These are phyloP conservation scores for Tupaia chinensis DNA, from an alignment of 2,113 vertebrate species.

Conservation along the genomic window DNA sequence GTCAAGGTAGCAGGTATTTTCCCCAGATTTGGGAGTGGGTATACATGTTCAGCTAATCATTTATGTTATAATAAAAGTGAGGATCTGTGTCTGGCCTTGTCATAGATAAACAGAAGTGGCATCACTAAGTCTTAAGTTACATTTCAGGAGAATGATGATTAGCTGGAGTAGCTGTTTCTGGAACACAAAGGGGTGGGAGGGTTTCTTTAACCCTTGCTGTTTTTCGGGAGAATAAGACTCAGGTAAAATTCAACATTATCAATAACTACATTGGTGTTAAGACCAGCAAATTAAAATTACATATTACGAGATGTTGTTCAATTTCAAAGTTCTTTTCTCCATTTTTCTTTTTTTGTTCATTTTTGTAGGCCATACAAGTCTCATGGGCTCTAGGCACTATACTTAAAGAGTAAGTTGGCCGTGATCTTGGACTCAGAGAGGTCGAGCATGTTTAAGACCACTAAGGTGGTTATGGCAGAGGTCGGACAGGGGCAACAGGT, in stretches of 20 bases:
- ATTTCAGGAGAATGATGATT: background rate
- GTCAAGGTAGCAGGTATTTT: background rate
- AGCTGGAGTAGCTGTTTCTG: background rate
- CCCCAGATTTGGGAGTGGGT: background rate
- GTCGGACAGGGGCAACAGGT: background rate
- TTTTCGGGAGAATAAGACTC: background rate
- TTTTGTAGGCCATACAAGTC: background rate
- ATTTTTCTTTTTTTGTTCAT: background rate
- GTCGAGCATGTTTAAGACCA: background rate
- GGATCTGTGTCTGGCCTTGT: background rate
- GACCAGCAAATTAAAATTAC: background rate
- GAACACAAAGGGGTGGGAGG: background rate
- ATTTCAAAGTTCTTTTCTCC: background rate
- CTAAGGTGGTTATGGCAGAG: background rate
- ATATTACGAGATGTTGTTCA: background rate
- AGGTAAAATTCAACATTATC: background rate
- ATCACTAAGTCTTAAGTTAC: background rate
- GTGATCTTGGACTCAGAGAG: background rate
- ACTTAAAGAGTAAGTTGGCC: background rate
- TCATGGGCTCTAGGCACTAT: background rate
- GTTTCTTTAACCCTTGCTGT: background rate
- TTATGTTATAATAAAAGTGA: background rate
- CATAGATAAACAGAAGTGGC: background rate
- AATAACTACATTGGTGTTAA: background rate
- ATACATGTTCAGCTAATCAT: background rate